These are phyloP conservation scores for Plagiodera versicolora DNA, from an alignment of 2,888 invertebrate genomes.

Conservation along the genomic window DNA sequence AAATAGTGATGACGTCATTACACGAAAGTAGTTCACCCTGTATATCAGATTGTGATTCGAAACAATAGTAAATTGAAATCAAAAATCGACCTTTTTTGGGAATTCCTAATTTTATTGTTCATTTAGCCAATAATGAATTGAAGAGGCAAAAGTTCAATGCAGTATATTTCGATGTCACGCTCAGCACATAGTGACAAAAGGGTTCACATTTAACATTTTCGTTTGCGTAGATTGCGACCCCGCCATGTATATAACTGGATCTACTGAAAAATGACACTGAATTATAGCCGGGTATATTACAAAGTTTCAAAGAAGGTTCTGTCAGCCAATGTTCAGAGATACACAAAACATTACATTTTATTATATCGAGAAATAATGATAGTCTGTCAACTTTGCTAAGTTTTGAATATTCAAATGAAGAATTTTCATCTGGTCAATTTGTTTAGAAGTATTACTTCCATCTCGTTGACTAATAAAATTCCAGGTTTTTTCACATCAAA, in stretches of 20 bases:
- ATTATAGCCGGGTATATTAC: slow-evolving; percentile 3
- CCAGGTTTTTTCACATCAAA: neutral
- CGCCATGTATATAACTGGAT: slow-evolving; percentile 6
- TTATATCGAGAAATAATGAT: neutral
- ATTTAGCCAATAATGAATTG: too few species aligned
- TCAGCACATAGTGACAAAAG: neutral
- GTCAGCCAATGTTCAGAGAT: slow-evolving; percentile 1
- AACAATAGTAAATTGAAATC: too few species aligned
- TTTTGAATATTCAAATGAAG: too few species aligned
- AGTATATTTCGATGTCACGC: neutral
- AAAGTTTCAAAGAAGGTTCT: neutral
- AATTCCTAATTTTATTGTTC: too few species aligned
- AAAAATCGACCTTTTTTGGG: too few species aligned
- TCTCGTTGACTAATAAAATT: neutral
- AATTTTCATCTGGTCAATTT: too few species aligned
- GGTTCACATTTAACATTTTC: neutral
- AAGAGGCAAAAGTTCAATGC: neutral
- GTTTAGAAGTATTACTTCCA: too few species aligned
- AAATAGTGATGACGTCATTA: too few species aligned
- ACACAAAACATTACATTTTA: neutral
- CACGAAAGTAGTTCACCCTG: too few species aligned
- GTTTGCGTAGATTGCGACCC: slow-evolving; percentile 7
- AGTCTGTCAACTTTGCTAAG: too few species aligned
- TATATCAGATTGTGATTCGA: too few species aligned
- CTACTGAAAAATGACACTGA: neutral